phyloP scores from a whole-genome alignment of 2,113 vertebrate species.

The Oxyura jamaicensis region DNA sequence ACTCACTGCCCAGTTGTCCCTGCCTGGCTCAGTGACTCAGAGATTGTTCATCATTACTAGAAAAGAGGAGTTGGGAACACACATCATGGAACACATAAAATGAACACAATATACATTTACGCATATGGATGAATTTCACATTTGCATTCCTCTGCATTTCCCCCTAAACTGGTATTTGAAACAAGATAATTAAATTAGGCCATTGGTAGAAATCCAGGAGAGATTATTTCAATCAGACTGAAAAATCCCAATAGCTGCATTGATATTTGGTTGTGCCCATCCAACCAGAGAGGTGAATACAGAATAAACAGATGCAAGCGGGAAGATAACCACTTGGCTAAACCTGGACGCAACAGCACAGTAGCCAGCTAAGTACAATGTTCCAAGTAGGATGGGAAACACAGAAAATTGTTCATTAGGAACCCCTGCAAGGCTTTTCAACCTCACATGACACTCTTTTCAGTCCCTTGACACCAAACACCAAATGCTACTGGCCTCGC shows the following conservation, averaged over 20 bases:
- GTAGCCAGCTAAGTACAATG: conserved; percentile 27
- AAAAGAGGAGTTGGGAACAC: background rate
- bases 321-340: conserved; percentile 25
- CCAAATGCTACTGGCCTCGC: background rate
- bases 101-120: background rate
- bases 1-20: background rate
- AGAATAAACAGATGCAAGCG: conserved; percentile 22
- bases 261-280: background rate
- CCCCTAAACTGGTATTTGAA: background rate
- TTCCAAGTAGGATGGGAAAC: background rate
- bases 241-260: background rate
- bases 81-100: background rate
- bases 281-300: background rate
- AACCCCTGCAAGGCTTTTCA: conserved; percentile 48
- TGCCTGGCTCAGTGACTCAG: background rate
- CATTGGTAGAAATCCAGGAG: background rate
- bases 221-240: conserved; percentile 2
- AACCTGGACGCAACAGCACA: background rate
- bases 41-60: background rate
- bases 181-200: background rate
- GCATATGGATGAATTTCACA: background rate
- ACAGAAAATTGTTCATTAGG: conserved; percentile 35
- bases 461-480: conserved; percentile 57
- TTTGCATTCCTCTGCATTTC: background rate
- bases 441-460: conserved; percentile 23